Percentiles rank a stretch among this genome's conserved stretches.
Evolutionary conservation across 2,888 invertebrate genomes (phyloP).

Genomic region (Ptychoptera albimana): DNA sequence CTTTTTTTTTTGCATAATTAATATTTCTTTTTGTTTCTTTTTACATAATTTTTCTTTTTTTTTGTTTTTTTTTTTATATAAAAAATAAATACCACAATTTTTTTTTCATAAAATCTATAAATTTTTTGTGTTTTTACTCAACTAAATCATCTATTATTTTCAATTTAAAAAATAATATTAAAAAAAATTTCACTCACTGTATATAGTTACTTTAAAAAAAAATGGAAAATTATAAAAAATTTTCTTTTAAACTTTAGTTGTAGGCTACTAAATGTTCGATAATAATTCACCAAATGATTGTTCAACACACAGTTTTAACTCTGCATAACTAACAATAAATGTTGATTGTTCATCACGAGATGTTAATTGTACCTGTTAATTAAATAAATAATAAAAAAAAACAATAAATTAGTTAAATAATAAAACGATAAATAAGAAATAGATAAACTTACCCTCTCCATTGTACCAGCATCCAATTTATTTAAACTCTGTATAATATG

Average conservation of each 20-base stretch:
- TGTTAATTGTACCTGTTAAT: conserved; percentile 77
- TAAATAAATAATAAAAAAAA: conserved; percentile 12
- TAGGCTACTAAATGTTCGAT: conserved; percentile 13
- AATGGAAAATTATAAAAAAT: not conserved
- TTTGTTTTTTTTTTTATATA: too few species aligned
- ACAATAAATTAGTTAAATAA: not conserved
- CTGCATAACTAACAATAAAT: conserved; percentile 86
- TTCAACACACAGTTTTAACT: conserved; percentile 89
- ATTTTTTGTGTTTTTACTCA: not conserved
- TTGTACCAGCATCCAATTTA: conserved; percentile 71
- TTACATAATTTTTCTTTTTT: too few species aligned
- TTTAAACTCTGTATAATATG: conserved; percentile 90
- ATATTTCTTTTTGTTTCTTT: too few species aligned
- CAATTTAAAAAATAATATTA: not conserved
- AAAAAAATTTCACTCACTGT: too few species aligned
- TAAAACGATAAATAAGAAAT: not conserved
- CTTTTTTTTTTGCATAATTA: too few species aligned
- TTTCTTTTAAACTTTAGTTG: not conserved
- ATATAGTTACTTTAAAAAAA: not conserved
- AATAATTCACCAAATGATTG: conserved; percentile 73
- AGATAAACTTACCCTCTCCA: conserved; percentile 49
- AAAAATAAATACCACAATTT: too few species aligned
- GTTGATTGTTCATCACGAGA: conserved; percentile 95
- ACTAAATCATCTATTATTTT: not conserved
- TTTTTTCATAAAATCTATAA: too few species aligned